Base-by-base conservation (phyloP, 2,113 vertebrate species). In the Pandion haliaetus region DNA sequence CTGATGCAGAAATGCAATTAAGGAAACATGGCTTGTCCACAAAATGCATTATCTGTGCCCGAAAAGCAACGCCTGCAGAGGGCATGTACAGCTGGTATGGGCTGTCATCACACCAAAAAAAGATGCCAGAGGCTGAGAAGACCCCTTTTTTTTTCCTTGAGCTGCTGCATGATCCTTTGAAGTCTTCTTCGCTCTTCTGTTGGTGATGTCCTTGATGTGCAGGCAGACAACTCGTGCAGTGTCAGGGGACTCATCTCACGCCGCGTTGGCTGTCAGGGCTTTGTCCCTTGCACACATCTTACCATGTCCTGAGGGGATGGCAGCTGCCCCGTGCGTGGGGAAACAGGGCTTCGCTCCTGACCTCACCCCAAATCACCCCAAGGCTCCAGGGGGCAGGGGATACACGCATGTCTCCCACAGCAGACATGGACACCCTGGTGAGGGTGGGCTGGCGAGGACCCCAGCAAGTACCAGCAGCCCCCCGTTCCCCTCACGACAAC, bases 21-120 rank as follows among this genome's bases (percentile, higher is more conserved):
- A 38, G 19, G 77, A 25, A 67, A 65, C 0, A 0, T 0, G 2
- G 11, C 14, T 20, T 3, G 4, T 8, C 32, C 5, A 1, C 0
- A 4, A 36, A 50, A 73, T 1, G 11, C 12, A 3, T 45, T 82
- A 18, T 4, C 21, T 1, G 1, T 5, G 21, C 38, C 59, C 13
- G 1, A 34, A 54, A 61, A 59, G 32, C 0, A 3, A 17, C 1
- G 1, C 49, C 84, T 1, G 2, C 50, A 52, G 47, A 67, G 89
- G 31, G 38, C 84, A 44, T 2, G 1, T 17, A 1, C 16, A 29
- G 70, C 44, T 12, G 1, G 19, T 4, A 26, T 1, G 3, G 34
- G 63, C 54, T 34, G 86, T 9, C 71, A n/a, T 1, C 31, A 1
- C 2, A 5, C 34, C 77, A 54, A 6, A 38, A 29, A 29, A 24